Base-by-base conservation (phyloP, 37 sponge, comb jelly and placozoan genomes). In the Eunapius fragilis region DNA sequence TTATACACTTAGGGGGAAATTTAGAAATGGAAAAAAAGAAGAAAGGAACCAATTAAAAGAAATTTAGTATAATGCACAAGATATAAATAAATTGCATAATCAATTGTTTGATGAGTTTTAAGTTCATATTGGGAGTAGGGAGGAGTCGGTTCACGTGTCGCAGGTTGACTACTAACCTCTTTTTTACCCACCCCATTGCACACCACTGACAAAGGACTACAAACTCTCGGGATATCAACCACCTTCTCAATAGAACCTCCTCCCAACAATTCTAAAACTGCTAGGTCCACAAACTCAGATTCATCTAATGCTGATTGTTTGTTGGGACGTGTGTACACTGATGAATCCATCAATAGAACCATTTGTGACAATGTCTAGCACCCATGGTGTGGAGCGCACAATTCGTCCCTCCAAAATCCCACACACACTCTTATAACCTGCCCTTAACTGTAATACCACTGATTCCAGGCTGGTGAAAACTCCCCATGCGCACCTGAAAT, bases 131-230 rank as follows among this genome's bases (percentile, higher is more conserved):
- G n/a, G n/a, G n/a, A n/a, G n/a, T n/a, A n/a, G n/a, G n/a, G n/a
- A n/a, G n/a, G n/a, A n/a, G n/a, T n/a, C n/a, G 35, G 30, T 85
- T 76, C 41, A 86, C 35, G 32, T 75, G 37, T 3, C 75, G 24
- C 31, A 84, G 80, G 45, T 86, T 50, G n/a, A 86, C 30, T 31
- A 85, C 80, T 32, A 86, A 38, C 31, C 80, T 35, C 31, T n/a
- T 41, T 70, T 50, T 86, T 86, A 3, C 78, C 78, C 17, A 9
- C 19, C 23, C n/a, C 10, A n/a, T n/a, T n/a, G n/a, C n/a, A n/a
- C n/a, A n/a, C n/a, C n/a, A 86, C 87, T n/a, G 71, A 68, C 48
- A 86, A 48, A 22, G 87, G 87, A 31, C 87, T 86, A 78, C 87
- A 86, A 27, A 86, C 72, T 30, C 28, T 26, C 4, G 78, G 78